A percentile compares a stretch with the other conserved stretches of the same genome.
phyloP scores from a whole-genome alignment of 2,888 invertebrate species.

The Tridacna crocea region DNA sequence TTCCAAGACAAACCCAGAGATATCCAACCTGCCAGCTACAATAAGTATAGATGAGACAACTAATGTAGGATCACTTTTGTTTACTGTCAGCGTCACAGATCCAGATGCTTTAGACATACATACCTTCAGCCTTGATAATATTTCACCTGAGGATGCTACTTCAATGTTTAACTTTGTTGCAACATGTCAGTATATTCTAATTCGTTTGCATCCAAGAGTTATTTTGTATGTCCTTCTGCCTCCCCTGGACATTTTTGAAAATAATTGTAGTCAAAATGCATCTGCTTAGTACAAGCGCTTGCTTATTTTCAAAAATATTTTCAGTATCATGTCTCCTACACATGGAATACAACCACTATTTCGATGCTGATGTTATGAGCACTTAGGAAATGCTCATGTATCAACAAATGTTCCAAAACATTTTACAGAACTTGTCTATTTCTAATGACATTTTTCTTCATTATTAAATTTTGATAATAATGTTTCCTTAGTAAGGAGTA shows the following conservation, averaged over 20 bases:
- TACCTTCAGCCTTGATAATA: constrained; percentile 28
- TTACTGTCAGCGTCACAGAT: constrained; percentile 33
- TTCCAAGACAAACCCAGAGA: constrained; percentile 36
- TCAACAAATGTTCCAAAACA: no score
- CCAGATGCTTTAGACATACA: constrained; percentile 38
- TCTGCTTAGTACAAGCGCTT: no score
- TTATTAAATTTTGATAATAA: not conserved
- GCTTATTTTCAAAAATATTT: no score
- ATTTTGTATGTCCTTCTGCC: not conserved
- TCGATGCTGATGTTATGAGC: no score
- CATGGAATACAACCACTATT: no score
- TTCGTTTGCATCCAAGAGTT: not conserved
- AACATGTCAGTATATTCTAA: constrained; percentile 13
- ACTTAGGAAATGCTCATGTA: no score
- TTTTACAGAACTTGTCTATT: no score
- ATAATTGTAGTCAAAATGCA: not conserved
- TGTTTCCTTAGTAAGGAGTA: not conserved
- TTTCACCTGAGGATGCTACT: constrained; percentile 11
- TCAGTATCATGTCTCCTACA: no score
- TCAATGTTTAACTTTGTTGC: constrained; percentile 12
- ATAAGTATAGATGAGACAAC: constrained; percentile 34
- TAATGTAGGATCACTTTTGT: constrained; percentile 22
- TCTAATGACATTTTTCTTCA: not conserved
- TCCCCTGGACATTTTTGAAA: no score
- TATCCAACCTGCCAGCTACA: constrained; percentile 38